Base-by-base conservation (phyloP, 1,140 invertebrate species). In the Bombus polaris region DNA sequence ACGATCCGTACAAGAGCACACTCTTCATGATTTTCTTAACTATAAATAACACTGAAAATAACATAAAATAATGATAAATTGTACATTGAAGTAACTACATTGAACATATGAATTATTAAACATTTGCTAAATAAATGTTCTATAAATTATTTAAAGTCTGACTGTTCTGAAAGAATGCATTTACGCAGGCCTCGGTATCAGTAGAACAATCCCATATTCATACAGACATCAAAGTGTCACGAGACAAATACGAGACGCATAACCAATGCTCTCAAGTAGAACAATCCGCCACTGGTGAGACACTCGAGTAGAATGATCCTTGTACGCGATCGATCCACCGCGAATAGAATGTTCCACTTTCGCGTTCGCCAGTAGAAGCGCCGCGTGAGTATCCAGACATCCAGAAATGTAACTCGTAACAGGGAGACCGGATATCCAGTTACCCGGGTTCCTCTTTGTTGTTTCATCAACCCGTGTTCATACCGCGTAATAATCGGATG, bases 311-410 rank as follows among this genome's bases (percentile, higher is more conserved):
- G 80, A 82, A 82, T 82, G 39, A 82, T 65, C 80, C 15, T 47
- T 6, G 28, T 12, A n/a, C 25, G 8, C n/a, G 32, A 68, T 83
- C 81, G 81, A 83, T 83, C 37, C 32, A 12, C 39, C 37, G 35
- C 8, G 74, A 83, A 83, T 76, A 83, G 72, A 53, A 66, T 28
- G 81, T 83, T 83, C 81, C 66, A 83, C 81, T 82, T 75, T 37
- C 37, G 3, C 5, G 6, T 13, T 32, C 18, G 12, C 15, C 13
- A 53, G 42, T 37, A 25, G 62, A 68, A 28, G 18, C 25, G 4
- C 8, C 32, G 6, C 15, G 32, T 15, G 8, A 15, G 28, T 39
- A 9, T 28, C 39, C 66, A 39, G 44, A 57, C 79, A 15, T 1
- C 9, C 32, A 10, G 18, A 37, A 53, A 18, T n/a, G 25, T 10